Base-by-base conservation (phyloP, 2,888 invertebrate genomes). In the Pristionchus exspectatus region DNA sequence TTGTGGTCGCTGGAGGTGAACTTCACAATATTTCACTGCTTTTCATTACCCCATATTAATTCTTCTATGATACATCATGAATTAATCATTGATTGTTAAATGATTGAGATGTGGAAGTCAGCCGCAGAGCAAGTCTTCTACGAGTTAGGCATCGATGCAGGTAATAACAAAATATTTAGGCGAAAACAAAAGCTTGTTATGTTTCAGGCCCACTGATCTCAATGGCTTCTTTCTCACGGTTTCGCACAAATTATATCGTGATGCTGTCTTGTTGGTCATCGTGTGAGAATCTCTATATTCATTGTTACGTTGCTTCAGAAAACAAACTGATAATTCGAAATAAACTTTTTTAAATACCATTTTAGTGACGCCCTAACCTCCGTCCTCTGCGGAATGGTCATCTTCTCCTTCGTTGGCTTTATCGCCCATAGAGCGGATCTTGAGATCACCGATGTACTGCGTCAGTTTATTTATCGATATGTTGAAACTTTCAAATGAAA, bases 71-170 rank as follows among this genome's bases (percentile, higher is more conserved):
- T n/a, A n/a, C n/a, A n/a, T n/a, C n/a, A n/a, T n/a, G n/a, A 14
- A 50, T 16, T 81, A n/a, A 2, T 81, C 44, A 24, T 21, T 1
- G n/a, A 54, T 88, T n/a, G n/a, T n/a, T n/a, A n/a, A n/a, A n/a
- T n/a, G n/a, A n/a, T 90, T 86, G 90, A 95, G 95, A 95, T 95
- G 9, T 96, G 96, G 96, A 93, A 95, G 59, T 95, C 95, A 77
- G 95, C 95, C 27, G 95, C 95, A 16, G 94, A 95, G 69, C 96
- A 96, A 90, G 95, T 96, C 7, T 96, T 96, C 91, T 96, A 95
- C 92, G 95, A 95, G 9, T 91, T 96, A 81, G 95, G 95, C 21
- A 95, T 95, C 69, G 95, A 94, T 88, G 94, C 95, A 0, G 83
- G 83, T 83, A n/a, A n/a, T n/a, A n/a, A n/a, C n/a, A n/a, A n/a